Evolutionary conservation across 2,888 invertebrate genomes (phyloP).

Genomic region (Drosophila nr. medialis): DNA sequence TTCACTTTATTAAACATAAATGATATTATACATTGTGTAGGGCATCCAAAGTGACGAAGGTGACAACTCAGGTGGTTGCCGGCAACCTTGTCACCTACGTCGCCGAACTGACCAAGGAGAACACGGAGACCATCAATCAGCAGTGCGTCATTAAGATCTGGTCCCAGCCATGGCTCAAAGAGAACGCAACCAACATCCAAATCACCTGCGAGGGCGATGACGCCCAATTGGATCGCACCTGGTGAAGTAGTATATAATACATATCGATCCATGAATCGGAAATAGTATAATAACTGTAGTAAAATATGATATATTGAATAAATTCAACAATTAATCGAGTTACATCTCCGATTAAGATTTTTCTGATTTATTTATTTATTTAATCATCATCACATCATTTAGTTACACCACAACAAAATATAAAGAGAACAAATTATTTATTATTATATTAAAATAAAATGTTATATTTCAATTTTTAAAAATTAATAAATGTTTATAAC

Average conservation of each 20-base stretch:
- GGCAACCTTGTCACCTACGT: neutral
- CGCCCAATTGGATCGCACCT: constrained; percentile 41
- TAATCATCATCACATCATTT: too few species aligned
- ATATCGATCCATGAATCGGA: neutral
- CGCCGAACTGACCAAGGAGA: constrained; percentile 44
- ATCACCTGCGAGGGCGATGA: constrained; percentile 55
- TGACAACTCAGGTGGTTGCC: neutral
- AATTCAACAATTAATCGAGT: neutral
- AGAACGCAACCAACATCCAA: constrained; percentile 58
- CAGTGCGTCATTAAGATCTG: constrained; percentile 53
- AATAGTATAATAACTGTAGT: neutral
- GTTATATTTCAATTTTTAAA: neutral
- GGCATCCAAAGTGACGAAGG: constrained; percentile 1
- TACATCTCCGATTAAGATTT: neutral
- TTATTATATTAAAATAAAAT: neutral
- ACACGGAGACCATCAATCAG: constrained; percentile 12
- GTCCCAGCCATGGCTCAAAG: constrained; percentile 60
- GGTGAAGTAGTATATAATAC: constrained; percentile 28
- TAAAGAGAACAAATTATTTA: neutral
- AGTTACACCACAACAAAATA: neutral
- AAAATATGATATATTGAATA: neutral
- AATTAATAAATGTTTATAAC: neutral
- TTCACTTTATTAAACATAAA: neutral
- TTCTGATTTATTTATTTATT: neutral
- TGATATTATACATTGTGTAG: neutral